Percentiles rank a stretch among this genome's conserved stretches.
Conservation (phyloP, 2,888 invertebrate genomes). For the Tipula lateralis region DNA sequence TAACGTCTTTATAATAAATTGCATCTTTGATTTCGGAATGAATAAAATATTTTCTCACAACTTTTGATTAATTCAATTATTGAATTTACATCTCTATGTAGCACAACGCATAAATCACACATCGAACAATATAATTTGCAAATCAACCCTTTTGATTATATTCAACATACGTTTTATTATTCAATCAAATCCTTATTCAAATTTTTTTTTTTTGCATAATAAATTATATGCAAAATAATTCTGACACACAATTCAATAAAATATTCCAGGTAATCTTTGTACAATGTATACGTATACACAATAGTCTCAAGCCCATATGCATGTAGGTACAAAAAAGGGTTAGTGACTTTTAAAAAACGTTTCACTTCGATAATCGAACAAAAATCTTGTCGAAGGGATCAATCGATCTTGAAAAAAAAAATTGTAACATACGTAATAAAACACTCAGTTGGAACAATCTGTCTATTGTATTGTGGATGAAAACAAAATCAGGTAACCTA, state of each 20-base stretch:
- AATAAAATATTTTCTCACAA: not conserved
- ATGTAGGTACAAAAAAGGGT: not conserved
- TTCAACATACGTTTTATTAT: not conserved
- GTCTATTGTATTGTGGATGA: not conserved
- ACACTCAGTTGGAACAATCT: not conserved
- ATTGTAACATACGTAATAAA: not conserved
- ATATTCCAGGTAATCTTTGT: not conserved
- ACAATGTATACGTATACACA: not conserved
- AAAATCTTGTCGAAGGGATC: not conserved
- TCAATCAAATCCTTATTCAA: conserved; percentile 24
- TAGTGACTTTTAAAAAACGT: not conserved
- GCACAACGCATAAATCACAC: not conserved
- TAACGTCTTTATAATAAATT: not conserved
- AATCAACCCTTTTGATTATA: not conserved
- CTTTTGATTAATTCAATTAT: not conserved
- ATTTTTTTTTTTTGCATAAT: conserved; percentile 11
- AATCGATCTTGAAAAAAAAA: not conserved
- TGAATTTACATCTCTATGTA: not conserved
- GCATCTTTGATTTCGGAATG: not conserved
- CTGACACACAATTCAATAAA: not conserved
- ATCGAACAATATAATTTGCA: not conserved
- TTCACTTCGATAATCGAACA: not conserved
- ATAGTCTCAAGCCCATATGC: not conserved
- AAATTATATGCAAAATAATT: conserved; percentile 24
- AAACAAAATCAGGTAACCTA: not conserved